phyloP scores from a whole-genome alignment of 2,113 vertebrate genomes.

The Embiotoca jacksoni region DNA sequence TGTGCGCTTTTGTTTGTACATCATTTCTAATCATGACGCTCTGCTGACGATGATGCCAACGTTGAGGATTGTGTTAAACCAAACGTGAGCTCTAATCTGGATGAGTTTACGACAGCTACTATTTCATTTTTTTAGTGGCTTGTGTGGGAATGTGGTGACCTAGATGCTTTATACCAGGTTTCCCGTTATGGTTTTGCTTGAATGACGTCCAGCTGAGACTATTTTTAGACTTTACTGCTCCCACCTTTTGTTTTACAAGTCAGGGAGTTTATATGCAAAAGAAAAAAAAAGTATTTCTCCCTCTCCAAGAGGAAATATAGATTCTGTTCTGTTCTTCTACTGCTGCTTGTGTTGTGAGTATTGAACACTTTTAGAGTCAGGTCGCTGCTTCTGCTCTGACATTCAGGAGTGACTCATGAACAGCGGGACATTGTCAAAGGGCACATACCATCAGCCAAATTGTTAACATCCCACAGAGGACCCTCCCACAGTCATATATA shows the following conservation, averaged over 20 bases:
- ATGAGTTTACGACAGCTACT: conserved; percentile 39
- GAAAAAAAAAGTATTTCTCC: not conserved
- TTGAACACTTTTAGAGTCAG: not conserved
- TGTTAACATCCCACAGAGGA: not conserved
- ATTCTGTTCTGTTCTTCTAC: not conserved
- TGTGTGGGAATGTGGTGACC: conserved; percentile 39
- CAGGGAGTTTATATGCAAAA: not conserved
- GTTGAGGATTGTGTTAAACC: conserved; percentile 68
- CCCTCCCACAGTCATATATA: not conserved
- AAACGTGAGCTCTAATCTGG: conserved; percentile 69
- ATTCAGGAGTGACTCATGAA: conserved; percentile 14
- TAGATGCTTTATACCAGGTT: conserved; percentile 33
- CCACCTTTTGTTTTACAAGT: not conserved
- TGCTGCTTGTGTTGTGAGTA: not conserved
- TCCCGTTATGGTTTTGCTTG: conserved; percentile 39
- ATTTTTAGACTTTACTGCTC: conserved; percentile 23
- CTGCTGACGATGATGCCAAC: conserved; percentile 37
- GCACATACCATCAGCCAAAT: not conserved
- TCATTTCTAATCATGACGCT: conserved; percentile 42
- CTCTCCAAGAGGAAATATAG: not conserved
- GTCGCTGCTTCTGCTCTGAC: not conserved
- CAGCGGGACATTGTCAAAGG: conserved; percentile 7
- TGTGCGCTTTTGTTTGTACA: conserved; percentile 44
- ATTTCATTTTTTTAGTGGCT: conserved; percentile 37
- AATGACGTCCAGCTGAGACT: conserved; percentile 13